phyloP scores from a whole-genome alignment of 2,888 invertebrate genomes.

The Camptogramma bilineatum region DNA sequence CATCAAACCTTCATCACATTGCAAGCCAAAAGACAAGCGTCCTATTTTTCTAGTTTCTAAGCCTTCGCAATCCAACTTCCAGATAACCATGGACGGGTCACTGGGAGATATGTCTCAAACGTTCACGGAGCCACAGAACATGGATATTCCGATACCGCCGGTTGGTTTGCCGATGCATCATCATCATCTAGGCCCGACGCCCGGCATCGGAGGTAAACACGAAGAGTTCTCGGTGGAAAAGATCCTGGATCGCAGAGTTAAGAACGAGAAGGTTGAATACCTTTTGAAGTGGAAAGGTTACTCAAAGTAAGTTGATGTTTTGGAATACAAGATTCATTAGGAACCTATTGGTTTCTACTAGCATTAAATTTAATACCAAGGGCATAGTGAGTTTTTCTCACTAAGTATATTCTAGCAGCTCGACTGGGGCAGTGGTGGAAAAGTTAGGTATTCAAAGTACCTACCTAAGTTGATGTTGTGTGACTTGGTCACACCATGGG shows the following conservation, averaged over 20 bases:
- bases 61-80: neutral
- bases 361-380: too few relatives aligned
- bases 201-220: conserved; percentile 64
- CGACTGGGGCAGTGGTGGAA: too few relatives aligned
- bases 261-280: conserved; percentile 89
- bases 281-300: conserved; percentile 89
- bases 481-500: too few relatives aligned
- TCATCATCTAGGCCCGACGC: conserved; percentile 25
- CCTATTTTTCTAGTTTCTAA: too few relatives aligned
- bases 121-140: conserved; percentile 31
- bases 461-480: too few relatives aligned
- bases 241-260: conserved; percentile 88
- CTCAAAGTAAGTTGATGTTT: conserved; percentile 78
- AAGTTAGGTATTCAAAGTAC: too few relatives aligned
- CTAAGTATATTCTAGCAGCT: too few relatives aligned
- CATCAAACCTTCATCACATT: too few relatives aligned
- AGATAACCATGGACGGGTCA: conserved; percentile 48
- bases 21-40: too few relatives aligned
- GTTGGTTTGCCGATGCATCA: conserved; percentile 28
- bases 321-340: too few relatives aligned
- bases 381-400: too few relatives aligned
- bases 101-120: conserved; percentile 43
- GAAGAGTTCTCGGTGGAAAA: conserved; percentile 92
- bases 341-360: neutral
- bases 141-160: conserved; percentile 30